Conservation (phyloP, 1,140 invertebrate genomes). For the Bombus difficillimus region DNA sequence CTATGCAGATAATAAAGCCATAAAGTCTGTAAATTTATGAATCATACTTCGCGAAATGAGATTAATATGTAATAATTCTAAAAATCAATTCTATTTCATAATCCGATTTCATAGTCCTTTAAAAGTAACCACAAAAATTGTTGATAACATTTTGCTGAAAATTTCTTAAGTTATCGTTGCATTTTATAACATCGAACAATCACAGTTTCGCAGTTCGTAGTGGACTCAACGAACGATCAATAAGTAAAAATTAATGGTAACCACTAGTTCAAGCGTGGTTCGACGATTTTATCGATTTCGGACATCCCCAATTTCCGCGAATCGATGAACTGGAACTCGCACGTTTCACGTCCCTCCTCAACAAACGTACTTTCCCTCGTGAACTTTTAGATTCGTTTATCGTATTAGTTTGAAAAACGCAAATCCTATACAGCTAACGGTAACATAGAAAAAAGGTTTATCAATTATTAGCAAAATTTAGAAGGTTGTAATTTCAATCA, state of each 20-base stretch:
- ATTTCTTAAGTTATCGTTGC: background rate
- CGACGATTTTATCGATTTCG: background rate
- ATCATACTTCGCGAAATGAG: background rate
- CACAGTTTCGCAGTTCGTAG: background rate
- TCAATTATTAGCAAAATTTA: too few relatives aligned
- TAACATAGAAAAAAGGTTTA: too few relatives aligned
- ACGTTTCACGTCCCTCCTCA: too few relatives aligned
- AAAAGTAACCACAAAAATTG: too few relatives aligned
- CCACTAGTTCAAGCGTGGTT: background rate
- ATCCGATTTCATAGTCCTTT: background rate
- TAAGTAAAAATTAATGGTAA: constrained; percentile 3
- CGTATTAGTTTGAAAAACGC: too few relatives aligned
- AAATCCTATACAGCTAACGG: background rate
- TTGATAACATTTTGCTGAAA: too few relatives aligned
- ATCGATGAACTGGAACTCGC: background rate
- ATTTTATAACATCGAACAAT: background rate
- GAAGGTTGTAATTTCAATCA: too few relatives aligned
- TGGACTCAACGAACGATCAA: background rate
- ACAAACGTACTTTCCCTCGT: background rate
- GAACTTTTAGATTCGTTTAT: background rate
- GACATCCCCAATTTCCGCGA: background rate
- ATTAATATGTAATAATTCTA: background rate
- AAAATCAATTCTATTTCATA: background rate
- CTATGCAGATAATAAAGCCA: background rate
- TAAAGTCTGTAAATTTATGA: background rate